These are phyloP conservation scores for Pheosia gnoma DNA, from an alignment of 2,888 invertebrate species.

Conservation along the genomic window DNA sequence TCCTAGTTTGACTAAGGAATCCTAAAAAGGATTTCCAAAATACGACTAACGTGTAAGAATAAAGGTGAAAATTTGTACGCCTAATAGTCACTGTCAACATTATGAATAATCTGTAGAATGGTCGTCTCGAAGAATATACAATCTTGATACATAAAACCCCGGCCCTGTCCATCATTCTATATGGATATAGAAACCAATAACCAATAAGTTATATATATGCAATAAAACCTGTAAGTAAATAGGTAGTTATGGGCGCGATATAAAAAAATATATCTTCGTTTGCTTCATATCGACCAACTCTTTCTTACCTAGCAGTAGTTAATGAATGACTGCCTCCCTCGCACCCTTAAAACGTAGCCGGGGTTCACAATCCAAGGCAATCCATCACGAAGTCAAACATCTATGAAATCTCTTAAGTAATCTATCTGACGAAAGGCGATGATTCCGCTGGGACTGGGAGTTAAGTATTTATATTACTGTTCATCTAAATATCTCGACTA, in stretches of 20 bases:
- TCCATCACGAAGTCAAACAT: conserved; percentile 62
- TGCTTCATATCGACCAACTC: conserved; percentile 20
- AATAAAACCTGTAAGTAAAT: conserved; percentile 21
- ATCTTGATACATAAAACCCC: no score
- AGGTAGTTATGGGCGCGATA: conserved; percentile 1
- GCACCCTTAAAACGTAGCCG: conserved; percentile 31
- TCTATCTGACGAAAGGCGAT: conserved; percentile 39
- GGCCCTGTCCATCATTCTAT: no score
- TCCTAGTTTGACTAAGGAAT: no score
- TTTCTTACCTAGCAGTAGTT: conserved; percentile 27
- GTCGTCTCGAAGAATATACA: no score
- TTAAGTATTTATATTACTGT: conserved; percentile 10
- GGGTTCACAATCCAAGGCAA: conserved; percentile 31
- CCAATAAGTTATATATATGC: conserved; percentile 5
- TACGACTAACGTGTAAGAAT: no score
- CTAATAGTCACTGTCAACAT: no score
- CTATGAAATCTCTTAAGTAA: conserved; percentile 58
- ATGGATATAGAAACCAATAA: no score
- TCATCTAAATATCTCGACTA: neutral
- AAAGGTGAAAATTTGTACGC: no score
- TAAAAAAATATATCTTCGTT: conserved; percentile 15
- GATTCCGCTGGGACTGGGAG: conserved; percentile 18
- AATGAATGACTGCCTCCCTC: conserved; percentile 42
- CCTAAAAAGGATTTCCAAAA: no score
- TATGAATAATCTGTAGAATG: no score